Evolutionary conservation across 1,140 invertebrate species (phyloP), one percentile per base, ranked within the genome.

Genomic region (Aphaenogaster rudis): DNA sequence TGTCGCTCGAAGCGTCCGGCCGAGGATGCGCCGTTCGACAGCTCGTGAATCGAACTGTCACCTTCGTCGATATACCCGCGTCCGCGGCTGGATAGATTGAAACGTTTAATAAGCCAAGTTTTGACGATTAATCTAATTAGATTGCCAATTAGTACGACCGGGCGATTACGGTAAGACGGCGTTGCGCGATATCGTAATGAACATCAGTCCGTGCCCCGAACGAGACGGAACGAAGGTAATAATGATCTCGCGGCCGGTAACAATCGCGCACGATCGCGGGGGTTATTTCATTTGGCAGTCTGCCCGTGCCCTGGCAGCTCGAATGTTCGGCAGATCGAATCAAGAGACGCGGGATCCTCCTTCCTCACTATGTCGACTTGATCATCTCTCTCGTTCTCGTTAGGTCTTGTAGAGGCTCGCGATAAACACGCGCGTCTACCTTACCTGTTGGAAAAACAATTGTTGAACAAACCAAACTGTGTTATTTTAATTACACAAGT

Each of bases 201-300:
- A 61, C 42, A 74, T 82, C 80, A 52, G 76, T 45, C 45, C 57
- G 80, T 11, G 52, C 42, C 36, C 28, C 80, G 36, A 54, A 36
- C 72, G 36, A 78, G 48, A 63, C 71, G 74, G 67, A 72, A 45
- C n/a, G 77, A 42, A 33, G 45, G 42, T 76, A 84, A 84, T 84
- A 63, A 84, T 74, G 54, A 84, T 74, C 80, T 84, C 54, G 69
- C 80, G 52, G 28, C 54, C 42, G 42, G 52, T 87, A 90, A 90
- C 86, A 79, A 86, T 74, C 88, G 88, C 72, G 81, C 69, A 85
- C 66, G 81, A 87, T 90, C 89, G 81, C 88, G 88, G 88, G 88
- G 85, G 85, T 86, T 69, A 89, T 87, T 88, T 88, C 79, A 88
- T 91, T 90, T 86, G 81, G 86, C 74, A 88, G 81, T 90, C 79